Evolutionary conservation across 2,113 vertebrate genomes (phyloP).

Genomic region (Heterochromis multidens): DNA sequence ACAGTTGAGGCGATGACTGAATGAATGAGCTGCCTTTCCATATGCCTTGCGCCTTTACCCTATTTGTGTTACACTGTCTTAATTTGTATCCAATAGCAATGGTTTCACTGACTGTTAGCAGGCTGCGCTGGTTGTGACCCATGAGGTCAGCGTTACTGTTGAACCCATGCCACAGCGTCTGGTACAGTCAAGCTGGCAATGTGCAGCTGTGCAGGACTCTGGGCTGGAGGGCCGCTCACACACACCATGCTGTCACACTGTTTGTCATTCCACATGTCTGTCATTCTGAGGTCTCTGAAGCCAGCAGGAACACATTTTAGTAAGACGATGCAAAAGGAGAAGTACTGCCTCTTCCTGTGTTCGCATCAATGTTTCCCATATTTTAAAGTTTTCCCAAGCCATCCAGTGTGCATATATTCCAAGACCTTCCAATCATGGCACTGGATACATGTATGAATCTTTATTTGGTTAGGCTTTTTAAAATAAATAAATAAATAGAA

Average conservation of each 20-base stretch:
- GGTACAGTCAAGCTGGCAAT: conserved; percentile 41
- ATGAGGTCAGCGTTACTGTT: conserved; percentile 70
- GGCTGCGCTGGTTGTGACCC: conserved; percentile 50
- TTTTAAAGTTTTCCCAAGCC: conserved; percentile 41
- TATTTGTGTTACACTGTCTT: conserved; percentile 31
- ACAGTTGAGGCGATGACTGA: conserved; percentile 8
- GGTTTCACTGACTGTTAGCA: conserved; percentile 37
- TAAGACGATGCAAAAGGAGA: conserved; percentile 58
- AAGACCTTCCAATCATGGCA: not conserved
- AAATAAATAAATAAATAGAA: not conserved
- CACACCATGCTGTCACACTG: conserved; percentile 50
- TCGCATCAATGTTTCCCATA: conserved; percentile 58
- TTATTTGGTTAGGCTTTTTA: not conserved
- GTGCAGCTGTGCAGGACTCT: conserved; percentile 55
- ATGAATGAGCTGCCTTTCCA: conserved; percentile 12
- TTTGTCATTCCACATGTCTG: conserved; percentile 68
- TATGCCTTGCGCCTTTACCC: not conserved
- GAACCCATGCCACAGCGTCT: conserved; percentile 64
- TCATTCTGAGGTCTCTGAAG: conserved; percentile 31
- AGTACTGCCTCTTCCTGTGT: conserved; percentile 56
- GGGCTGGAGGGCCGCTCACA: not conserved
- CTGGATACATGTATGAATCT: not conserved
- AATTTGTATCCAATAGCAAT: conserved; percentile 22
- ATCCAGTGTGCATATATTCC: not conserved
- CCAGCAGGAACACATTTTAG: conserved; percentile 54